Base-by-base conservation (phyloP, 2,888 invertebrate species). In the Leptopterna dolabrata region DNA sequence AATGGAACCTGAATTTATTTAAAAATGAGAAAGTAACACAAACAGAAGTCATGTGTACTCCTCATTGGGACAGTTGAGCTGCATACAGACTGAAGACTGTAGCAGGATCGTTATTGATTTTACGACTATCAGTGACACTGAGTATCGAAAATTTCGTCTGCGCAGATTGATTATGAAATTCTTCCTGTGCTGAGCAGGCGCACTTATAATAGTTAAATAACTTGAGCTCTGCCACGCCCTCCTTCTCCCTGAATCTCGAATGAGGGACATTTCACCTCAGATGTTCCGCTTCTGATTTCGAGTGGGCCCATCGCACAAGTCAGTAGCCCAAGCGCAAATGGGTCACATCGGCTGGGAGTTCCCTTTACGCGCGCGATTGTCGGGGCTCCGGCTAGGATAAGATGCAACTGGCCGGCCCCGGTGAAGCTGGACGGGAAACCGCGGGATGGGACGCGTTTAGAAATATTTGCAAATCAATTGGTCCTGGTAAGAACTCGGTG, bases 201-300 rank as follows among this genome's bases (percentile, higher is more conserved):
- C 11, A 63, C 24, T 63, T 27, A 63, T 63, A 24, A 63, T 63
- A 63, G 63, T 27, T 24, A 63, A 63, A 63, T 63, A 27, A 19
- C 24, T 19, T 11, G 63, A 63, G 27, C 27, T 63, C 24, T 11
- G 27, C 63, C 63, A 63, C 63, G 63, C 63, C 63, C 24, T 63
- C 55, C 55, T 55, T n/a, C 63, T 24, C 63, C 63, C 24, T 63
- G 63, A 63, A 63, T 63, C 24, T 24, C 9, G 24, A 24, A 63
- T 63, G 63, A 63, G 63, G 63, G 24, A 24, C 63, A 63, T 63
- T 63, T 63, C 24, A 27, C 63, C 24, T 63, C 63, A 63, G 63
- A 63, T 63, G 63, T 24, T 63, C 63, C 63, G 63, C 63, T 63
- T 63, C 63, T 63, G 63, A 63, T 63, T 63, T 63, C 63, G 63